A percentile compares a stretch with the other conserved stretches of the same genome.
These are phyloP conservation scores for Sprattus sprattus DNA, from an alignment of 2,113 vertebrate species.

Conservation along the genomic window DNA sequence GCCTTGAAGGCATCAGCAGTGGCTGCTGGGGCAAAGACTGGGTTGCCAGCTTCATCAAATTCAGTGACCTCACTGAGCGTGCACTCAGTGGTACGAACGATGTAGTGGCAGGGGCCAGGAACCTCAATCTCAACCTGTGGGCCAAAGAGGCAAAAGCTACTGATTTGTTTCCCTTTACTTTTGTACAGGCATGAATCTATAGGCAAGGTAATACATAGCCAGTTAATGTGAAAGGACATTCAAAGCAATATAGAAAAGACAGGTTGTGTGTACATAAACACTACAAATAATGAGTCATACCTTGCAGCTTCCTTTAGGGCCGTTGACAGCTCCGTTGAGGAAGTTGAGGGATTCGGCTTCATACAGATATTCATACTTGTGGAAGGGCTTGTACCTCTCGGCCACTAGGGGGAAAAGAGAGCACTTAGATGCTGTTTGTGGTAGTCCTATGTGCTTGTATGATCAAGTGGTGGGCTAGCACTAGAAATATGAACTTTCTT, in stretches of 20 bases:
- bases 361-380: conserved; percentile 86
- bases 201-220: background rate
- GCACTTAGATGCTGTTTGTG: background rate
- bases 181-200: background rate
- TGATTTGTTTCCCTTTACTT: background rate
- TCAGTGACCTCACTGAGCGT: conserved; percentile 77
- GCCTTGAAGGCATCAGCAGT: conserved; percentile 80
- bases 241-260: no score
- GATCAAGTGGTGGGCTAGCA: no score
- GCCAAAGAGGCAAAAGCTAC: background rate
- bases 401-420: conserved; percentile 69
- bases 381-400: conserved; percentile 81
- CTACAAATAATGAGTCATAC: conserved; percentile 48
- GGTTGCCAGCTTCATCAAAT: conserved; percentile 69
- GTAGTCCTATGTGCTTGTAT: background rate
- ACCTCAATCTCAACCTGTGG: conserved; percentile 89
- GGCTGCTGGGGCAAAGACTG: conserved; percentile 72
- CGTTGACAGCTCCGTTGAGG: conserved; percentile 75
- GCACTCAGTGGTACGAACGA: conserved; percentile 81
- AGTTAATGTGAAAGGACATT: background rate
- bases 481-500: background rate
- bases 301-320: conserved; percentile 83
- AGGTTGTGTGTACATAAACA: no score
- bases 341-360: conserved; percentile 83
- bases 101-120: conserved; percentile 81